Percentiles rank a stretch among this genome's conserved stretches.
These are phyloP conservation scores for Aporophyla nigra DNA, from an alignment of 2,888 invertebrate species.

Conservation along the genomic window DNA sequence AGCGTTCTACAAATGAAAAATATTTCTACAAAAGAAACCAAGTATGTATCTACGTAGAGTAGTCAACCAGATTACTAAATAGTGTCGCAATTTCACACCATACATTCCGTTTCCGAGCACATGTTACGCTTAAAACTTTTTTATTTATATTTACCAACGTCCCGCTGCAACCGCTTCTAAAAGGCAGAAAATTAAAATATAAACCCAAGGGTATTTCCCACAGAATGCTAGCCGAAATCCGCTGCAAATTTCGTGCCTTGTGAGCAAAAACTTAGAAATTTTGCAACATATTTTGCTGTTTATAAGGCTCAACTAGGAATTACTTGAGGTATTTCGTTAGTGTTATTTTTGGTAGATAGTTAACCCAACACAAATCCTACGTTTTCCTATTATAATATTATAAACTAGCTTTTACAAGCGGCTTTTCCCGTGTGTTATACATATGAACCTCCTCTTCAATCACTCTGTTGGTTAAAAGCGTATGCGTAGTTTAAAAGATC, in stretches of 20 bases:
- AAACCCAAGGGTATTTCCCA: no score
- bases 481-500: no score
- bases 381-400: no score
- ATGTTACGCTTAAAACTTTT: conserved; percentile 37
- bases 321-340: conserved; percentile 6
- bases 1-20: no score
- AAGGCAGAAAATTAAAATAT: conserved; percentile 65
- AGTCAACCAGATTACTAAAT: conserved; percentile 4
- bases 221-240: conserved; percentile 48
- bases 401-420: no score
- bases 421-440: no score
- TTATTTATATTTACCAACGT: conserved; percentile 40
- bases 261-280: conserved; percentile 30
- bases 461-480: no score
- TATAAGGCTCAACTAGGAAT: conserved; percentile 31
- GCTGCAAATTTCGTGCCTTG: conserved; percentile 41
- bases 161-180: conserved; percentile 55
- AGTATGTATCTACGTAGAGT: background rate
- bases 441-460: no score
- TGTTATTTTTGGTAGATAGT: conserved; percentile 11
- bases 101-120: conserved; percentile 6
- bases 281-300: conserved; percentile 38
- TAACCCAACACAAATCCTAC: background rate
- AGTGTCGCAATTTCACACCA: conserved; percentile 11
- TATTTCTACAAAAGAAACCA: background rate